phyloP scores from a whole-genome alignment of 2,888 invertebrate species.

The Apocheima hispidaria region DNA sequence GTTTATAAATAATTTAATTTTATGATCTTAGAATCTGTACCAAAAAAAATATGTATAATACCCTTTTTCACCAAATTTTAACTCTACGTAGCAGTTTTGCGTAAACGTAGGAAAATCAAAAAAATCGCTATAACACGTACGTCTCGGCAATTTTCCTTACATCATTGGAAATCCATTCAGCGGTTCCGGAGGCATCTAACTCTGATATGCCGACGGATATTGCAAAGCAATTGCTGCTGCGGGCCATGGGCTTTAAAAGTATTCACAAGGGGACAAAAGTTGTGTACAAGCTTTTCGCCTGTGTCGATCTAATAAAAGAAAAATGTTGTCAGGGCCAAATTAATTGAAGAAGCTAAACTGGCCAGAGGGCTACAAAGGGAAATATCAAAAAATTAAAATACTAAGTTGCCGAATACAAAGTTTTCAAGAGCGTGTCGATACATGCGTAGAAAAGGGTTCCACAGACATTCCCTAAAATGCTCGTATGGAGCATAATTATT shows the following conservation, averaged over 20 bases:
- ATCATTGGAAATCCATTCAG: conserved; percentile 43
- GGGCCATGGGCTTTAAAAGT: conserved; percentile 1
- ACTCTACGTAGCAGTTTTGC: neutral
- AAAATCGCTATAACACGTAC: conserved; percentile 28
- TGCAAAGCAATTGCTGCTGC: conserved; percentile 38
- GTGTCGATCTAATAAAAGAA: neutral
- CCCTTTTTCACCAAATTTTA: neutral
- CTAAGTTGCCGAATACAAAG: too few species aligned
- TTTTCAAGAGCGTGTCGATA: too few species aligned
- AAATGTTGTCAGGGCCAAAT: too few species aligned
- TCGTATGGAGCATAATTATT: too few species aligned
- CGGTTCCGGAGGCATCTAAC: conserved; percentile 41
- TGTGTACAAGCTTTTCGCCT: neutral
- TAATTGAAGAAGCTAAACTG: too few species aligned
- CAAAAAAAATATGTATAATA: neutral
- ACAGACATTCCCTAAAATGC: too few species aligned
- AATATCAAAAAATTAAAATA: too few species aligned
- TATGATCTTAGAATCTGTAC: too few species aligned
- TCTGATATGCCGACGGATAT: conserved; percentile 42
- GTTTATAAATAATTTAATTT: too few species aligned
- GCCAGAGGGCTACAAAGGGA: too few species aligned
- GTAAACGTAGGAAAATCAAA: neutral
- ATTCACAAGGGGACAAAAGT: neutral
- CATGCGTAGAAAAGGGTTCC: too few species aligned
- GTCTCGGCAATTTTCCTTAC: conserved; percentile 44